These are phyloP conservation scores for Umimayanthus kanabou DNA, from an alignment of 92 coral and sea anemone genomes.

Conservation along the genomic window DNA sequence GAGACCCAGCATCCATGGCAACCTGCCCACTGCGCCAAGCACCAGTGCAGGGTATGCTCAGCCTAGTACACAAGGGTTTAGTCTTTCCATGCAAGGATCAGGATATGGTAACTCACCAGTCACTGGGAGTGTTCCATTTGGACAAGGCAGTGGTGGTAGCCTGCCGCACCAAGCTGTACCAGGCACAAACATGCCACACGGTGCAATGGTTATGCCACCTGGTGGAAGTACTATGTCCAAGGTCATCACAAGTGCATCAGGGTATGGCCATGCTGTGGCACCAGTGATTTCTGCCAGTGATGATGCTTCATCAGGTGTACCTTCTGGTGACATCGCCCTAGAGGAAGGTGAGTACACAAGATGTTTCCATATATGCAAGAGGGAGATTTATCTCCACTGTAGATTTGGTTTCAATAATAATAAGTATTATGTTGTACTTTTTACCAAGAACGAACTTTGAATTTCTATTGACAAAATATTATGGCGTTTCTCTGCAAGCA, in stretches of 20 bases:
- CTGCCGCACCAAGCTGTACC: neutral
- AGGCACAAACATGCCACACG: neutral
- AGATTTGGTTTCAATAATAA: too few species aligned
- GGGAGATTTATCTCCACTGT: too few species aligned
- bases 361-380: neutral
- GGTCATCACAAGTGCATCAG: neutral
- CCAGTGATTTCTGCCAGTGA: neutral
- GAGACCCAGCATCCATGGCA: neutral
- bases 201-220: neutral
- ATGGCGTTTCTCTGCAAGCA: too few species aligned
- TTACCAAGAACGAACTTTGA: too few species aligned
- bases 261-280: neutral
- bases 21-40: neutral
- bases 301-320: neutral
- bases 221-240: slow-evolving; percentile 2
- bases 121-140: neutral
- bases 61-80: neutral
- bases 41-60: neutral
- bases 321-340: neutral
- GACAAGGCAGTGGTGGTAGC: neutral
- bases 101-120: neutral
- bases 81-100: slow-evolving; percentile 13
- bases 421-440: too few species aligned
- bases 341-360: neutral
- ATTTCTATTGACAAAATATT: too few species aligned